Evolutionary conservation across 2,888 invertebrate genomes (phyloP), one percentile per base, ranked within the genome.

Genomic region (Liodrosophila aerea): DNA sequence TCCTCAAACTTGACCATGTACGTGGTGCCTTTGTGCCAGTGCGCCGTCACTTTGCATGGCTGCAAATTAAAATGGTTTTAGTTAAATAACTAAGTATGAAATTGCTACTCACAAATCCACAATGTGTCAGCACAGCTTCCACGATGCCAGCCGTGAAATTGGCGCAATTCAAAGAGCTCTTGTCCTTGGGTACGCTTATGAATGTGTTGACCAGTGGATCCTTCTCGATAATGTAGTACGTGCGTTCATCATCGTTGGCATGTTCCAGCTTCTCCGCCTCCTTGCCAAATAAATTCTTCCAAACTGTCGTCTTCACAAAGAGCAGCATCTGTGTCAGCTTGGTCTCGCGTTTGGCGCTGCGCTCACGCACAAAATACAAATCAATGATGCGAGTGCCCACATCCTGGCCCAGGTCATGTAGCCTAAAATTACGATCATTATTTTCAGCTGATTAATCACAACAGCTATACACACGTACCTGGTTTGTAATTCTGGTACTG

Each of bases 1-100:
- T 98, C 98, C 76, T 98, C 98, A 90, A 98, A 98, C 90, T 98
- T 97, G 7, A 99, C 97, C 96, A 99, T 98, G 88, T 98, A 99
- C 0, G 99, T 98, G 7, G 99, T 99, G 34, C 98, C 99, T 90
- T 99, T 98, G 90, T 99, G 99, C 98, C 98, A 99, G 89, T 99
- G 98, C 0, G 98, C 98, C 0, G 98, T 96, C 5, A 99, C 99
- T 91, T 98, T 98, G 36, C 98, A 97, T 2, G 98, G 95, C 98
- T 99, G 91, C 63, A 94, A n/a, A 94, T 16, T 12, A 16, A 13
- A 27, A 27, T 7, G 9, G 18, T 7, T 7, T 7, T 15, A 13
- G 8, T n/a, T 1, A 9, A 34, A 18, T 0, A 15, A 3, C 2
- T 13, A 1, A 13, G 7, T 5, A 31, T 2, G 9, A 9, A n/a